Conservation (phyloP, 2,888 invertebrate species). For the Eupithecia tripunctaria region DNA sequence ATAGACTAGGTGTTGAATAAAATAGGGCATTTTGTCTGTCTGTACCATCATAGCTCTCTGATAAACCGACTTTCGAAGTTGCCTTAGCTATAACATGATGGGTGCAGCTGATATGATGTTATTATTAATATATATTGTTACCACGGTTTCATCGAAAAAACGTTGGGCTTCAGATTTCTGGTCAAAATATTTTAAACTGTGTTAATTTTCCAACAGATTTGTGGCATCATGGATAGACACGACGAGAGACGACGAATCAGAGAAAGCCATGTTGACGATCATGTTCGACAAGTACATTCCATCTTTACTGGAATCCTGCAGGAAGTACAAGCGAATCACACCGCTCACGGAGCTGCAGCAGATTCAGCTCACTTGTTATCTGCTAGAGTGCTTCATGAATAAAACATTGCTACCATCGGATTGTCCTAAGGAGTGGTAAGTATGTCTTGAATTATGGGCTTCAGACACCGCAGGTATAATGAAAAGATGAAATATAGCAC, state of each 20-base stretch:
- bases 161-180: no score
- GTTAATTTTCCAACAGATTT: constrained; percentile 79
- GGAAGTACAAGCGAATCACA: constrained; percentile 94
- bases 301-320: constrained; percentile 89
- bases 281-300: constrained; percentile 98
- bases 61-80: background rate
- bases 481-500: no score
- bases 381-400: constrained; percentile 93
- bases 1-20: no score
- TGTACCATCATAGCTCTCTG: background rate
- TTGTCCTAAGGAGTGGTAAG: constrained; percentile 94
- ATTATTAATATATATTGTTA: background rate
- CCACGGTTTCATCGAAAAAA: background rate
- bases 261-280: constrained; percentile 92
- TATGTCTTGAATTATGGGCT: background rate
- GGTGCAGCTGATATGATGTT: background rate
- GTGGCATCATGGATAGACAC: constrained; percentile 95
- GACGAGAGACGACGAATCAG: constrained; percentile 87
- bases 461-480: no score
- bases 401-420: constrained; percentile 92
- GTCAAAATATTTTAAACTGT: background rate
- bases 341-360: constrained; percentile 96
- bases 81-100: background rate
- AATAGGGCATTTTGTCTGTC: no score
- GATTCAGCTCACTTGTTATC: constrained; percentile 93